A percentile compares a stretch with the other conserved stretches of the same genome.
Conservation (phyloP, 2,113 vertebrate species). For the Leucosticte australis region DNA sequence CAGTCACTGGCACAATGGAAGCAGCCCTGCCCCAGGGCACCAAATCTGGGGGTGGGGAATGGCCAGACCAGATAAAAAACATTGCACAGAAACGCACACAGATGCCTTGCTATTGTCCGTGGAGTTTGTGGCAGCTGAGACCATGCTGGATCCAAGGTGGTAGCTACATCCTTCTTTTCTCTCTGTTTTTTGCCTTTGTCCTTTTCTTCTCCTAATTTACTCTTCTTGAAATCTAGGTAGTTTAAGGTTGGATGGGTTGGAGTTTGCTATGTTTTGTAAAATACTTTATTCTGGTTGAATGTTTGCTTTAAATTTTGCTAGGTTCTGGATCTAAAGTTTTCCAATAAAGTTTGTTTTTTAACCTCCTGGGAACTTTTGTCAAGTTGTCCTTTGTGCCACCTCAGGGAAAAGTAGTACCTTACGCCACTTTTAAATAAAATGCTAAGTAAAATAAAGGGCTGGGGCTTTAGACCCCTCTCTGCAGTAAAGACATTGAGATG, state of each 20-base stretch:
- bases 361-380: neutral
- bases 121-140: neutral
- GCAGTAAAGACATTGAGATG: no score
- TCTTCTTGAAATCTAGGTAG: neutral
- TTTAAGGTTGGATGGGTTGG: neutral
- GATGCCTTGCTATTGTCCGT: neutral
- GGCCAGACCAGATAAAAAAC: neutral
- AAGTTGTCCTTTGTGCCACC: neutral
- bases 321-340: neutral
- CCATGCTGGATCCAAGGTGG: neutral
- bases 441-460: neutral
- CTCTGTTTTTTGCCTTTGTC: neutral
- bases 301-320: neutral
- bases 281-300: neutral
- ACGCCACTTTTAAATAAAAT: neutral
- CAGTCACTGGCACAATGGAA: neutral
- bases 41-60: no score
- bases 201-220: neutral
- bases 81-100: fast-evolving
- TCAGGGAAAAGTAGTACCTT: neutral
- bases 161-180: neutral
- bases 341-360: neutral
- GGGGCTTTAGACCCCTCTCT: neutral
- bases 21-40: neutral
- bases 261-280: neutral